Percentiles rank a stretch among this genome's conserved stretches.
Conservation (phyloP, 2,113 vertebrate genomes). For the Nyctereutes procyonoides region DNA sequence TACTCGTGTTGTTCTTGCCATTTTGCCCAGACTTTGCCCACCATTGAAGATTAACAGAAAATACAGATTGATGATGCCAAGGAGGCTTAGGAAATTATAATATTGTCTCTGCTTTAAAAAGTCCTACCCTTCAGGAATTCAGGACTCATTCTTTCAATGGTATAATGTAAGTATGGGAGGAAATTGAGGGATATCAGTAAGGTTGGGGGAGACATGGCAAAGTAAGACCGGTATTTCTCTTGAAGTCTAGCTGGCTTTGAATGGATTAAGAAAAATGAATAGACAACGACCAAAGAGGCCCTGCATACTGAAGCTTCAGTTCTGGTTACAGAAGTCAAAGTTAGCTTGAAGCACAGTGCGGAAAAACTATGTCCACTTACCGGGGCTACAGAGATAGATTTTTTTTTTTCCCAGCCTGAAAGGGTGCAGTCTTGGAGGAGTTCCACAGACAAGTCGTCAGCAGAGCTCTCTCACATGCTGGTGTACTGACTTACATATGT, state of each 20-base stretch:
- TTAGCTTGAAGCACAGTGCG: conserved; percentile 53
- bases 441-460: conserved; percentile 47
- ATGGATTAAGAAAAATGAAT: neutral
- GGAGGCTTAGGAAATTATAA: neutral
- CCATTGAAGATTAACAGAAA: neutral
- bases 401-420: conserved; percentile 38
- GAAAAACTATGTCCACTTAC: conserved; percentile 58
- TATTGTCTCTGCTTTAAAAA: neutral
- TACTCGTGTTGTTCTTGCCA: neutral
- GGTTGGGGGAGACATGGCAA: neutral
- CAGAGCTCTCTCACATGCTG: conserved; percentile 76
- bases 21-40: neutral
- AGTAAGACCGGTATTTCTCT: neutral
- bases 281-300: conserved; percentile 54
- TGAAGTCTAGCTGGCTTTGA: conserved; percentile 26
- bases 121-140: conserved; percentile 20
- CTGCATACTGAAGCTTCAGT: conserved; percentile 3
- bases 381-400: neutral
- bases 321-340: conserved; percentile 52
- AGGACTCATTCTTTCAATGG: neutral
- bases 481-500: conserved; percentile 60
- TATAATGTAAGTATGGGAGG: neutral
- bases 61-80: neutral
- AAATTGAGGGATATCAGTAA: neutral
- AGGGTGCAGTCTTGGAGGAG: conserved; percentile 73